Base-by-base conservation (phyloP, 2,113 vertebrate species). In the Heterocephalus glaber region DNA sequence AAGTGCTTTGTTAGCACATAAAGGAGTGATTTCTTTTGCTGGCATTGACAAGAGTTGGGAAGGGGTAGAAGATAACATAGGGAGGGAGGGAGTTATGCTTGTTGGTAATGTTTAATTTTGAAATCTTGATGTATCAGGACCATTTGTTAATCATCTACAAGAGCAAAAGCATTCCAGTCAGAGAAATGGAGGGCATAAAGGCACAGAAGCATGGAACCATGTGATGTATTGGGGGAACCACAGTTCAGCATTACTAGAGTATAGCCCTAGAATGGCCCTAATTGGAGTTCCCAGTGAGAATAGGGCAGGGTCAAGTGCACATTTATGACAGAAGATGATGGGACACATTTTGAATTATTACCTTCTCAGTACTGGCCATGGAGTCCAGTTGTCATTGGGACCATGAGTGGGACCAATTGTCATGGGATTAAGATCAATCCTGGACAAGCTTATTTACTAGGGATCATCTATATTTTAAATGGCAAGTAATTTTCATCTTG, bases 91-190 rank as follows among this genome's bases (percentile, higher is more conserved):
- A 88, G 38, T 56, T 74, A 74, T 77, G n/a, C 33, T 89, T 65
- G 33, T 86, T 68, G 54, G 54, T 70, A 60, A 44, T 86, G 72
- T 58, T 93, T 79, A 79, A 81, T 80, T 49, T 79, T 56, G 16
- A 90, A 74, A 65, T 90, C 81, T 35, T 90, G 26, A 92, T 86
- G 60, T 65, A 76, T 81, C 54, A 82, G 33, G n/a, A 74, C 56
- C 54, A 79, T 63, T 76, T 95, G 20, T 66, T 89, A 63, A 41
- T 54, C 19, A 44, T 14, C 44, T 82, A 26, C 16, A 58, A 80
- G 60, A 88, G 49, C 52, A 90, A 63, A 84, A 24, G 61, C 56
- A 58, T 65, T 49, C 9, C 19, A n/a, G n/a, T 61, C 22, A 89
- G 38, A n/a, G 41, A 47, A 58, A 81, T 5, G 70, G 44, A 11